Percentiles rank a stretch among this genome's conserved stretches.
These are phyloP conservation scores for Anguilla megastoma DNA, from an alignment of 2,797 vertebrate species.

Conservation along the genomic window DNA sequence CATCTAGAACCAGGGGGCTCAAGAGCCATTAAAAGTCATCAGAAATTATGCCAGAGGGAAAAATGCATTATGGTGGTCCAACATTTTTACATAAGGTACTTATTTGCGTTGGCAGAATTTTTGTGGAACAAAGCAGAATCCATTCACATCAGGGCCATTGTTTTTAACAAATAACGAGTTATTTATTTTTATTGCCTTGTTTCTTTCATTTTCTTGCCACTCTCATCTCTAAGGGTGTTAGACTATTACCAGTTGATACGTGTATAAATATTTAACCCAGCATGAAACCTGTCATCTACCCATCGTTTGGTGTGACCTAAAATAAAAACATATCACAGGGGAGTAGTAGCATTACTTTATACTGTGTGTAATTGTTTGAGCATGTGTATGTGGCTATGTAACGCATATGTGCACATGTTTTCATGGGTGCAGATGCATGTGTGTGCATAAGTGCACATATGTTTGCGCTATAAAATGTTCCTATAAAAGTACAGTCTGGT, in stretches of 20 bases:
- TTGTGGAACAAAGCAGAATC: conserved; percentile 2
- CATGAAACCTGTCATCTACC: background rate
- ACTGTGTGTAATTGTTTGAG: background rate
- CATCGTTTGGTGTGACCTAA: background rate
- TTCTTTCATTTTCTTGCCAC: conserved; percentile 16
- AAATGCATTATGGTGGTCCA: background rate
- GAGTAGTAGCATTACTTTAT: background rate
- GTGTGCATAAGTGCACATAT: background rate
- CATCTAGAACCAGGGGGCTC: background rate
- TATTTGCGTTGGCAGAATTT: conserved; percentile 22
- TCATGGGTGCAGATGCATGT: background rate
- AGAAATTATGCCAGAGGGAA: background rate
- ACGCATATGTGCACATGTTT: background rate
- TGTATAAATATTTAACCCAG: background rate
- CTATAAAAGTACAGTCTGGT: background rate
- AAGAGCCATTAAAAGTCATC: background rate
- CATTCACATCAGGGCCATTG: background rate
- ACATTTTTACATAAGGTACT: conserved; percentile 16
- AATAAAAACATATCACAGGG: background rate
- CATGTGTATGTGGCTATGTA: background rate
- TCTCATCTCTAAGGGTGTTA: conserved; percentile 7
- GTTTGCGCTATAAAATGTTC: background rate
- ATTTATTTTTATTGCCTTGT: conserved; percentile 22
- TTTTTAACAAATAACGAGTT: conserved; percentile 25
- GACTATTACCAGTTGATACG: background rate